These are phyloP conservation scores for Andrena hattorfiana DNA, from an alignment of 2,888 invertebrate genomes.

Conservation along the genomic window DNA sequence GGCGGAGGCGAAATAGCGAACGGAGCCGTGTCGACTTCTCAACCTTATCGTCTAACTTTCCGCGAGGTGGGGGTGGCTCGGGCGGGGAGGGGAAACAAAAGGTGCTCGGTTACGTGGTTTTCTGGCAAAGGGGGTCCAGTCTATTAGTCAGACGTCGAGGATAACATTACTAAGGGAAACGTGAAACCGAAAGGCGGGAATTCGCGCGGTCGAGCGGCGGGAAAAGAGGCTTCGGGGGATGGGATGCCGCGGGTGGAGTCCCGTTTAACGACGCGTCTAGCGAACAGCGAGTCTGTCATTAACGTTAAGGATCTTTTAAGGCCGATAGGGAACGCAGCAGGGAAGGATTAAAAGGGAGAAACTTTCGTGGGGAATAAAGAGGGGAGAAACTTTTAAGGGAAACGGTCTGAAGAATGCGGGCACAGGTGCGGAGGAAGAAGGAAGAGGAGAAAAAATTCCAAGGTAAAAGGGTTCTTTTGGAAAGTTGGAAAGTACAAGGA, in stretches of 20 bases:
- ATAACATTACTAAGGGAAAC: constrained; percentile 43
- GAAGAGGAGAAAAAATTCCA: neutral
- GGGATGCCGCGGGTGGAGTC: constrained; percentile 1
- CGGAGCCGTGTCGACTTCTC: constrained; percentile 40
- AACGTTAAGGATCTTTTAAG: neutral
- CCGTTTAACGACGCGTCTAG: constrained; percentile 42
- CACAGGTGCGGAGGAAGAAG: neutral
- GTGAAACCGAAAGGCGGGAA: constrained; percentile 36
- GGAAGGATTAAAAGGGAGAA: no score
- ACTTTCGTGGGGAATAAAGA: no score
- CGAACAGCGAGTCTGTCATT: constrained; percentile 8
- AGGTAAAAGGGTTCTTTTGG: no score
- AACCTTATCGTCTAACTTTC: constrained; percentile 50
- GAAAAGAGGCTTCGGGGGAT: constrained; percentile 1
- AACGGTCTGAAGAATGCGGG: neutral
- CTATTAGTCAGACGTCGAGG: constrained; percentile 34
- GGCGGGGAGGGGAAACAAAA: neutral
- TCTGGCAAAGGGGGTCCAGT: constrained; percentile 22
- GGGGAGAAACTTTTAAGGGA: neutral
- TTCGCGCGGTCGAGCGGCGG: constrained; percentile 6
- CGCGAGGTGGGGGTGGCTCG: neutral
- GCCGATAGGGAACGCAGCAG: neutral
- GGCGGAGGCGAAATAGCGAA: neutral
- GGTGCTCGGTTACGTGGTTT: constrained; percentile 39
- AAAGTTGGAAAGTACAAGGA: no score